Evolutionary conservation across 2,888 invertebrate genomes (phyloP), one percentile per base, ranked within the genome.

Genomic region (Scaptomyza cyrtandrae): DNA sequence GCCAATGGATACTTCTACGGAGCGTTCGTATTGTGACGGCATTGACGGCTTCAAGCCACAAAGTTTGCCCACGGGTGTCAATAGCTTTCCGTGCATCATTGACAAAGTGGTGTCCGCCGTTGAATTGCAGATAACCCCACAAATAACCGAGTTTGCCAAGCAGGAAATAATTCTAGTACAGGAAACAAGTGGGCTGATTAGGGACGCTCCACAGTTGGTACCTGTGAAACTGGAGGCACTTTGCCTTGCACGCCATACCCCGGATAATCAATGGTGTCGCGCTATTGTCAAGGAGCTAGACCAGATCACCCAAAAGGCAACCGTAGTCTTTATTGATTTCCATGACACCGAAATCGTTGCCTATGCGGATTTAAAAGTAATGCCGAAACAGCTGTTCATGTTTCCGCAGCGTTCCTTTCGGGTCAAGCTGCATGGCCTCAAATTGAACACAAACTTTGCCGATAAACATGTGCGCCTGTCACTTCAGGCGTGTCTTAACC

Each of bases 251-350:
- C 90, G 93, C 48, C 95, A 93, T 78, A 91, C 92, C 0, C 93
- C 93, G 55, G 96, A 96, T 86, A 92, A 93, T 0, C 81, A 91
- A 37, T 97, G 96, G 96, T 96, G 96, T 89, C 93, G 97, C 66
- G 96, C 95, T 0, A 86, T 93, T 13, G 93, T 97, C 55, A 89
- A 93, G 45, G 93, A 94, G 55, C 92, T 93, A 53, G 92, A 93
- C 71, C 88, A 92, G 37, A 79, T 82, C 0, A 90, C 92, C 16
- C 90, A 91, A 6, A 82, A 90, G 54, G 93, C 95, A 0, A 93
- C 93, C 80, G 94, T 97, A 0, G 92, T 93, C 72, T 97, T 95
- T 90, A 94, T 97, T 0, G 97, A 97, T 91, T 97, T 94, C 85
- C 96, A 97, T 1, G 96, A 96, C 81, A 90, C 93, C 7, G 95